These are phyloP conservation scores for Moxostoma hubbsi DNA, from an alignment of 2,797 vertebrate genomes.

Conservation along the genomic window DNA sequence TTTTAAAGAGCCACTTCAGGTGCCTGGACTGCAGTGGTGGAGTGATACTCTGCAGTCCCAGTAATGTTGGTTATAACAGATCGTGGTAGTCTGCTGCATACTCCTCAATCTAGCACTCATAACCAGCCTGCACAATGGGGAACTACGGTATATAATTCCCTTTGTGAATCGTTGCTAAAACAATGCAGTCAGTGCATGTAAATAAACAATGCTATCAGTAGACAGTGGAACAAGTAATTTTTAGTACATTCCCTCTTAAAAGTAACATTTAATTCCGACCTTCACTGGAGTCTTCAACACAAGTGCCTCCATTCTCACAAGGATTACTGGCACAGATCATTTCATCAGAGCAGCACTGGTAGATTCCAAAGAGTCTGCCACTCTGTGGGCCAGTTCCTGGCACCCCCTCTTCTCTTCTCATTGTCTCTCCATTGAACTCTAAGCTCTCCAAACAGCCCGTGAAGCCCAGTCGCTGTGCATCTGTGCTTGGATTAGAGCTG, in stretches of 20 bases:
- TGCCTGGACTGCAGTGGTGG: too few species aligned
- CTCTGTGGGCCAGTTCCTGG: slow-evolving; percentile 55
- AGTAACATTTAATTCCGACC: slow-evolving; percentile 72
- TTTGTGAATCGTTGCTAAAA: too few species aligned
- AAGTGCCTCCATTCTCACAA: slow-evolving; percentile 85
- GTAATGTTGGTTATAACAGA: too few species aligned
- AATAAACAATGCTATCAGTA: neutral
- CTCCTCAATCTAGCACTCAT: too few species aligned
- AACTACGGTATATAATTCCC: too few species aligned
- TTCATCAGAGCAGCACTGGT: slow-evolving; percentile 79
- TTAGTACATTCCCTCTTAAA: neutral
- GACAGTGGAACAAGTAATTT: too few species aligned
- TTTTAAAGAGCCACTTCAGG: too few species aligned
- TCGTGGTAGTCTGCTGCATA: too few species aligned
- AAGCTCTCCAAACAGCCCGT: slow-evolving; percentile 86
- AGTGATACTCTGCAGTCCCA: too few species aligned
- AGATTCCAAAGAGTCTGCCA: slow-evolving; percentile 80
- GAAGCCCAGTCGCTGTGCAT: slow-evolving; percentile 71
- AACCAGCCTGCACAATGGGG: too few species aligned
- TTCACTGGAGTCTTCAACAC: slow-evolving; percentile 74
- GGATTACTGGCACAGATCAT: slow-evolving; percentile 78
- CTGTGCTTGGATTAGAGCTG: slow-evolving; percentile 53
- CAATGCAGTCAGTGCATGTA: neutral
- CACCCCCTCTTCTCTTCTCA: slow-evolving; percentile 66
- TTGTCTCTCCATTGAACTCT: slow-evolving; percentile 77